A percentile compares a stretch with the other conserved stretches of the same genome.
phyloP scores from a whole-genome alignment of 2,888 invertebrate species.

The Clitarchus hookeri region DNA sequence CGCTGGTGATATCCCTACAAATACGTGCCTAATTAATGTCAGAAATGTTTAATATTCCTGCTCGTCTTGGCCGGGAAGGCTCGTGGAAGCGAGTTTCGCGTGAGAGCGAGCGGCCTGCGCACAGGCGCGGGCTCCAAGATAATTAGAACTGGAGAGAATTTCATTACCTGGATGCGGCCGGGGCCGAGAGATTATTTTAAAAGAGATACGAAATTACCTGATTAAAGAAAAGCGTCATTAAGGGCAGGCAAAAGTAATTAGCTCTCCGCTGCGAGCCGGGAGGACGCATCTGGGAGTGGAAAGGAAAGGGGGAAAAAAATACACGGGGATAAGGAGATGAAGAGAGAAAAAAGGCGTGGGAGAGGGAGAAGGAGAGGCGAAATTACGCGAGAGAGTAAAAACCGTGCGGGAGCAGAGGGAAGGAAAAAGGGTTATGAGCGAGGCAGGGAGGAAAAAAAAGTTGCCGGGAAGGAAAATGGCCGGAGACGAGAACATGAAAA shows the following conservation, averaged over 20 bases:
- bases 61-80: background rate
- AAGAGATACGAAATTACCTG: slow-evolving; percentile 58
- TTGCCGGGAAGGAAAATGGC: slow-evolving; percentile 17
- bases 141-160: slow-evolving; percentile 54
- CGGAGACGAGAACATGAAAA: slow-evolving; percentile 17
- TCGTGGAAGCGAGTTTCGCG: background rate
- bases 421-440: background rate
- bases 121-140: slow-evolving; percentile 30
- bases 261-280: slow-evolving; percentile 49
- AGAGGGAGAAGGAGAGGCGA: background rate
- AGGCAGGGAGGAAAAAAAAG: slow-evolving; percentile 20
- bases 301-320: slow-evolving; percentile 6
- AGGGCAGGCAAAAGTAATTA: slow-evolving; percentile 57
- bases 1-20: background rate
- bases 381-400: slow-evolving; percentile 9
- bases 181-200: slow-evolving; percentile 54
- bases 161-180: slow-evolving; percentile 53
- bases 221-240: slow-evolving; percentile 58
- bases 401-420: background rate
- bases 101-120: background rate
- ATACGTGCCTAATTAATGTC: background rate
- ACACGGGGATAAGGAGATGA: slow-evolving; percentile 17
- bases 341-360: slow-evolving; percentile 22
- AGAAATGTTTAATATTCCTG: background rate
- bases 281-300: slow-evolving; percentile 26